Evolutionary conservation across 2,888 invertebrate species (phyloP).

Genomic region (Temnothorax unifasciatus): DNA sequence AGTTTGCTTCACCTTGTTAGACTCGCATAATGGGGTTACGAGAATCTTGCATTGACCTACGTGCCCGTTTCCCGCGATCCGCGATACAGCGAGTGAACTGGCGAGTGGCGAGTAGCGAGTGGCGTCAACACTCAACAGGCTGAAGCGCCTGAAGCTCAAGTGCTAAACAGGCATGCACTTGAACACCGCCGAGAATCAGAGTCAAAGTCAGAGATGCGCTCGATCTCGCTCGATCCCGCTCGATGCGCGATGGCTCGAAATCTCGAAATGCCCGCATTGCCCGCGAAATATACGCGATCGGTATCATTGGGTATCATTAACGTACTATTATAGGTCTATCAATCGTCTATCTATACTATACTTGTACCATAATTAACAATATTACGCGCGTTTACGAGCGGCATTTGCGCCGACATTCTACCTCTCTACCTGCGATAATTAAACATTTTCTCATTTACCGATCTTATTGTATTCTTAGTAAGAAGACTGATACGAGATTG

Average conservation of each 20-base stretch:
- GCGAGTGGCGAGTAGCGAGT: too few species aligned
- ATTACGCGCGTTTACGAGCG: too few species aligned
- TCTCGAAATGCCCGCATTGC: too few species aligned
- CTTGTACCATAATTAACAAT: too few species aligned
- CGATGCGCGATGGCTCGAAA: too few species aligned
- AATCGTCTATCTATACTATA: too few species aligned
- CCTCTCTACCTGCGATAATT: too few species aligned
- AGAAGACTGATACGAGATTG: constrained; percentile 87
- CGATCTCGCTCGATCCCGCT: constrained; percentile 5
- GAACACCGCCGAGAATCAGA: constrained; percentile 24
- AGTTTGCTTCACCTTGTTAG: not conserved
- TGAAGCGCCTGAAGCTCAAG: too few species aligned
- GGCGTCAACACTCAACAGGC: not conserved
- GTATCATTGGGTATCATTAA: too few species aligned
- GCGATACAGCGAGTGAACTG: not conserved
- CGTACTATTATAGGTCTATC: too few species aligned
- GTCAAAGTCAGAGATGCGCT: constrained; percentile 46
- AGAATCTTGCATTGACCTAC: constrained; percentile 46
- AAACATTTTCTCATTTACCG: not conserved
- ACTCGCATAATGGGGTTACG: constrained; percentile 56
- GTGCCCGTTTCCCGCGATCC: constrained; percentile 29
- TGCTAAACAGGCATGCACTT: not conserved
- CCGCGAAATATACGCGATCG: too few species aligned
- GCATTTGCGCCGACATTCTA: too few species aligned
- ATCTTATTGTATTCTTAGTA: constrained; percentile 66